These are phyloP conservation scores for Sebastes nivosus DNA, from an alignment of 2,797 vertebrate species.

Conservation along the genomic window DNA sequence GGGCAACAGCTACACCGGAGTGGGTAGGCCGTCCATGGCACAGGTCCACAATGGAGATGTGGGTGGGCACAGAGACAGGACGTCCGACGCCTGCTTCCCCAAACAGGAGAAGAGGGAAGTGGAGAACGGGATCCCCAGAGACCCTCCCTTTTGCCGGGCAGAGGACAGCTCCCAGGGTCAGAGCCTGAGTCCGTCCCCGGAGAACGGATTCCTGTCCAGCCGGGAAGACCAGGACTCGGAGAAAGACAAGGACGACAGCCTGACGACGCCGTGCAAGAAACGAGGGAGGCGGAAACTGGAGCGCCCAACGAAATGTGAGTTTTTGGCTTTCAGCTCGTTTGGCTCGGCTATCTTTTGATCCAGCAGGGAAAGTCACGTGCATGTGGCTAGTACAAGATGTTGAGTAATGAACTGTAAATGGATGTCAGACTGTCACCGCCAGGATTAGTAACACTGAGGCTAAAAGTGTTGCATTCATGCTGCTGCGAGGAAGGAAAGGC, in stretches of 20 bases:
- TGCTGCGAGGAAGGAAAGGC: neutral
- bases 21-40: conserved; percentile 82
- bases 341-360: conserved; percentile 28
- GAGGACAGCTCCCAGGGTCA: conserved; percentile 78
- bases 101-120: conserved; percentile 82
- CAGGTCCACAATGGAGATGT: conserved; percentile 90
- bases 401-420: conserved; percentile 45
- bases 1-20: conserved; percentile 82
- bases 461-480: conserved; percentile 11
- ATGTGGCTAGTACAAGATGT: conserved; percentile 34
- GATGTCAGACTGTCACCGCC: conserved; percentile 20
- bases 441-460: conserved; percentile 27
- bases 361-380: conserved; percentile 17
- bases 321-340: conserved; percentile 1
- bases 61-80: conserved; percentile 72
- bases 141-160: conserved; percentile 63
- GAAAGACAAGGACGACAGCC: conserved; percentile 80
- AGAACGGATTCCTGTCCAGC: conserved; percentile 88
- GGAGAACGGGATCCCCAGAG: conserved; percentile 78
- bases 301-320: conserved; percentile 89
- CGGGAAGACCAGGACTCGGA: conserved; percentile 84
- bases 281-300: conserved; percentile 90
- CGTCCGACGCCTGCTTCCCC: conserved; percentile 67
- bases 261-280: conserved; percentile 82
- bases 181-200: conserved; percentile 81